A percentile compares a stretch with the other conserved stretches of the same genome.
phyloP scores from a whole-genome alignment of 1,140 invertebrate genomes.

The Idris sp. region DNA sequence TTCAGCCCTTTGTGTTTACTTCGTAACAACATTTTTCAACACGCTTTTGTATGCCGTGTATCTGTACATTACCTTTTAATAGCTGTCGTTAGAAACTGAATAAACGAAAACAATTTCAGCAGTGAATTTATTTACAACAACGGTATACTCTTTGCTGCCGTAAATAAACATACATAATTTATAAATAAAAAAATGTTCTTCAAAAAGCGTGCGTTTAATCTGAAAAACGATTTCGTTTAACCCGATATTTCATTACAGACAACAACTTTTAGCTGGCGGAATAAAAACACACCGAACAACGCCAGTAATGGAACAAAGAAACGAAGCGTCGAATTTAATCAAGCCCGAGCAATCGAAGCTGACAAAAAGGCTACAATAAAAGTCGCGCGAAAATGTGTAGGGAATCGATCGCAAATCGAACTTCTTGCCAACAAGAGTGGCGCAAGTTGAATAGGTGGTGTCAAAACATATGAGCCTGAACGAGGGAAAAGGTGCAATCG shows the following conservation, averaged over 20 bases:
- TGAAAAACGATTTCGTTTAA: neutral
- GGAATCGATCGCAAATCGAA: conserved; percentile 44
- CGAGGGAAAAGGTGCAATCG: conserved; percentile 54
- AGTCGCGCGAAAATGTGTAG: conserved; percentile 38
- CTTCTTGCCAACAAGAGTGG: conserved; percentile 24
- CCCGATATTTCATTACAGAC: conserved; percentile 10
- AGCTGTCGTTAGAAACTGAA: conserved; percentile 34
- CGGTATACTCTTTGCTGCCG: neutral
- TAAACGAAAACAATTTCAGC: conserved; percentile 10
- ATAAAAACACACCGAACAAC: conserved; percentile 22
- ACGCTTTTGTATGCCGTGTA: conserved; percentile 12
- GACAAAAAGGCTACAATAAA: conserved; percentile 47
- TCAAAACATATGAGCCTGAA: conserved; percentile 49
- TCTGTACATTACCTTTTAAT: conserved; percentile 35
- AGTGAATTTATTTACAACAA: conserved; percentile 13
- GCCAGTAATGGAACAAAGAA: conserved; percentile 28
- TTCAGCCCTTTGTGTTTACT: conserved; percentile 38
- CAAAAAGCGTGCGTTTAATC: conserved; percentile 8
- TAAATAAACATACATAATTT: neutral
- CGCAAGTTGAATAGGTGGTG: conserved; percentile 33
- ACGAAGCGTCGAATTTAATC: conserved; percentile 42
- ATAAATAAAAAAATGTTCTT: conserved; percentile 7
- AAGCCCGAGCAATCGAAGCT: conserved; percentile 36
- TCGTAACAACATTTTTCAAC: conserved; percentile 39
- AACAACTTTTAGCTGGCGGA: neutral